Conservation (phyloP, 2,113 vertebrate species). For the Solenodon paradoxus region DNA sequence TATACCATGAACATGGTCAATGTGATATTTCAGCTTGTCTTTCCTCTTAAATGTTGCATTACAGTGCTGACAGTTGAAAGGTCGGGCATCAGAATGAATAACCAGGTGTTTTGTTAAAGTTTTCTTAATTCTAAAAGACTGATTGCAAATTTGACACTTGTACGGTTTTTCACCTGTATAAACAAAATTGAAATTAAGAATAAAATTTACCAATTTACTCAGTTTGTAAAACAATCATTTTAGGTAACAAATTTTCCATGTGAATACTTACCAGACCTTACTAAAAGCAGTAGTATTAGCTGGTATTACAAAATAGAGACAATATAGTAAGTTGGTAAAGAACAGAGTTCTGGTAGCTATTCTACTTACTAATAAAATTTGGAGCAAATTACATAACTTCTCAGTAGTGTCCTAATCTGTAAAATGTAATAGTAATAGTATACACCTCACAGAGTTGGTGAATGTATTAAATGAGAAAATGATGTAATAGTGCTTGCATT, state of each 20-base stretch:
- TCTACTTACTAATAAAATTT: background rate
- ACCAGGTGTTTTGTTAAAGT: constrained; percentile 98
- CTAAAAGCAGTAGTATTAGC: background rate
- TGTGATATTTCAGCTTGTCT: constrained; percentile 98
- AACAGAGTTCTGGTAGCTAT: background rate
- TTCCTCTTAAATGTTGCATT: constrained; percentile 97
- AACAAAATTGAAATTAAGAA: constrained; percentile 41
- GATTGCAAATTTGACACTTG: constrained; percentile 95
- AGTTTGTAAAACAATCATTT: background rate
- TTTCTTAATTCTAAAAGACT: constrained; percentile 98
- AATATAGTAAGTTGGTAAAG: background rate
- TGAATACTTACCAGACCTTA: background rate
- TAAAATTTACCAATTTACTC: background rate
- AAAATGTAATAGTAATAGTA: background rate
- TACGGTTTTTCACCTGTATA: constrained; percentile 96
- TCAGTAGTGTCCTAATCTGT: background rate
- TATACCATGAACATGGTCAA: constrained; percentile 93
- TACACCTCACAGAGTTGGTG: background rate
- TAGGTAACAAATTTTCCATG: background rate
- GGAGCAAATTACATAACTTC: background rate
- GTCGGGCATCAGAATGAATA: constrained; percentile 96
- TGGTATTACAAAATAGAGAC: background rate
- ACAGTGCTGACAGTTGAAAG: constrained; percentile 96
- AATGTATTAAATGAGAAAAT: background rate
- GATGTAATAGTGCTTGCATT: background rate